Percentiles rank a stretch among this genome's conserved stretches.
phyloP scores from a whole-genome alignment of 1,140 invertebrate species.

The Daktulosphaira vitifoliae region DNA sequence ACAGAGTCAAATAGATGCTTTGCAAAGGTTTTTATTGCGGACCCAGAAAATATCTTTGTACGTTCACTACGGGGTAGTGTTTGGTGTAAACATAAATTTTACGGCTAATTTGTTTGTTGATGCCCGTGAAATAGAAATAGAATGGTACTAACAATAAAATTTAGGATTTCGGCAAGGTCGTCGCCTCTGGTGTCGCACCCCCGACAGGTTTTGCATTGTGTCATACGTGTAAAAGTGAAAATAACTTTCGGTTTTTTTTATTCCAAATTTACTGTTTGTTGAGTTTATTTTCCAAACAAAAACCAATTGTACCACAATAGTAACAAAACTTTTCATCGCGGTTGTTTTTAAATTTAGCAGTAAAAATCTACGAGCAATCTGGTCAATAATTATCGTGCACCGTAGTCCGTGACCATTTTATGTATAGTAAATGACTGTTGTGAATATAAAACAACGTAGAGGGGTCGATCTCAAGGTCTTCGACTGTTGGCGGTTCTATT shows the following conservation, averaged over 20 bases:
- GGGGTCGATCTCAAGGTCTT: slow-evolving; percentile 25
- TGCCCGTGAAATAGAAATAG: slow-evolving; percentile 5
- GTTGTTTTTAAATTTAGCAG: too few relatives aligned
- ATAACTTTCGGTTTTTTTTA: slow-evolving; percentile 18
- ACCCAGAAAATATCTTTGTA: background rate
- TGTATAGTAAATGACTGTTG: background rate
- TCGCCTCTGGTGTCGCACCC: slow-evolving; percentile 4
- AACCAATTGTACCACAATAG: too few relatives aligned
- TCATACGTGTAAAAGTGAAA: slow-evolving; percentile 16
- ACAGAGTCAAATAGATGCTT: background rate
- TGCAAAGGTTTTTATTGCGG: background rate
- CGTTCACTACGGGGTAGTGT: slow-evolving; percentile 18
- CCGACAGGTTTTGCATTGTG: slow-evolving; percentile 3
- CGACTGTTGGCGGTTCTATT: slow-evolving; percentile 17
- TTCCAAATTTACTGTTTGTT: background rate
- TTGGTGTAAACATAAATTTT: slow-evolving; percentile 20
- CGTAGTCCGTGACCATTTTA: slow-evolving; percentile 28
- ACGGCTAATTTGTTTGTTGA: slow-evolving; percentile 9
- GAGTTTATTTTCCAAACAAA: too few relatives aligned
- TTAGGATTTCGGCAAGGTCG: slow-evolving; percentile 21
- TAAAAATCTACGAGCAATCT: background rate
- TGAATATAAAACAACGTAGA: background rate
- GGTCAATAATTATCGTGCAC: slow-evolving; percentile 25
- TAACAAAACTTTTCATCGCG: too few relatives aligned
- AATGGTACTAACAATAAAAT: slow-evolving; percentile 18